Percentiles rank a stretch among this genome's conserved stretches.
Conservation (phyloP, 2,113 vertebrate species). For the Dryoscopus gambensis region DNA sequence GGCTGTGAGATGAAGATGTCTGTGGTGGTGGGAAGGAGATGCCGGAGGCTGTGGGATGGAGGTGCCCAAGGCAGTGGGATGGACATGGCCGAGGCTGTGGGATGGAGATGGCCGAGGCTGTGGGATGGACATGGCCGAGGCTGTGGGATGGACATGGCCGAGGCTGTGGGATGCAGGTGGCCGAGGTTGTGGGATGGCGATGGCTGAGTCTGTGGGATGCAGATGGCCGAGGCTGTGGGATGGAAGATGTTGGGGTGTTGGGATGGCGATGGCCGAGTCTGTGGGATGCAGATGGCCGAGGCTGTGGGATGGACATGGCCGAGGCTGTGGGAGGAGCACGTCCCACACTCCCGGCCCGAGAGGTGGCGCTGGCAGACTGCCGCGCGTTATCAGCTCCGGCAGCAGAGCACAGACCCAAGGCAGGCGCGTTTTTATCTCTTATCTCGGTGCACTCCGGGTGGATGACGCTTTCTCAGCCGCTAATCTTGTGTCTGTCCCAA, state of each 20-base stretch:
- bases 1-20: not conserved
- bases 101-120: accelerated
- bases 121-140: accelerated
- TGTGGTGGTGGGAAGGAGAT: not conserved
- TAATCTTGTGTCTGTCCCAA: conserved; percentile 11
- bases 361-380: conserved; percentile 64
- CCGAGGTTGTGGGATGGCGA: accelerated
- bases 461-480: conserved; percentile 36
- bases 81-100: accelerated
- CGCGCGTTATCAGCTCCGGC: not conserved
- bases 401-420: not conserved
- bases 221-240: accelerated
- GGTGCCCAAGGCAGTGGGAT: not conserved
- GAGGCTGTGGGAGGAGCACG: accelerated
- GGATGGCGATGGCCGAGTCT: accelerated
- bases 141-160: accelerated
- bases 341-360: not conserved
- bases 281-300: not conserved
- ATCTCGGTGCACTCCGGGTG: conserved; percentile 10
- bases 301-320: accelerated
- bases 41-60: accelerated
- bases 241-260: too few relatives aligned
- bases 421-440: conserved; percentile 39
- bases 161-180: accelerated
- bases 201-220: accelerated